Evolutionary conservation across 2,888 invertebrate species (phyloP), one percentile per base, ranked within the genome.

Genomic region (Heliothis peltigera): DNA sequence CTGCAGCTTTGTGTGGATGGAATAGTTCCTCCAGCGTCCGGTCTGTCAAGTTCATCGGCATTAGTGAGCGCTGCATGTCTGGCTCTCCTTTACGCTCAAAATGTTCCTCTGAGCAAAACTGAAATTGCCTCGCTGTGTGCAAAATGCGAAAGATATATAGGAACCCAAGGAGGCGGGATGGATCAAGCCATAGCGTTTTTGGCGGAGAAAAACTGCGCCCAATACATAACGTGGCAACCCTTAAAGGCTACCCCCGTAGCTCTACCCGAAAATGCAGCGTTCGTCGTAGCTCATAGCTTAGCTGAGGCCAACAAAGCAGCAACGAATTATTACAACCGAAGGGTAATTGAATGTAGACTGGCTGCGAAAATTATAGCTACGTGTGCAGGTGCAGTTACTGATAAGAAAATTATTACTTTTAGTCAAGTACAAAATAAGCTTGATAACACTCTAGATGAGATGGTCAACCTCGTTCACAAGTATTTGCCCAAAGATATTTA

Each of bases 141-240:
- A 0, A 96, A 95, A 75, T 97, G 98, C 87, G 99, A 99, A 92
- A 96, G 97, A 74, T 98, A 98, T 83, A 99, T 99, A 79, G 99
- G 99, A 21, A 99, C 99, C 0, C 97, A 98, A 91, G 99, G 99
- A 22, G 99, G 99, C 44, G 99, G 99, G 69, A 99, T 99, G 99
- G 99, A 99, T 92, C 99, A 99, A 93, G 99, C 99, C 0, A 99
- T 99, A 83, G 98, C 98, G 56, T 98, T 99, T 90, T 96, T 99
- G 46, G 99, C 98, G 3, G 96, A 96, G 85, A 95, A 96, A 89
- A 97, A 98, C 72, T 97, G 97, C 84, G 98, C 99, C 0, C 98
- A 98, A 89, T 96, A 98, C 83, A 99, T 99, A 78, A 98, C 98
- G 83, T 99, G 99, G 95, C 96, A 98, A 84, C 99, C 99, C 0